Evolutionary conservation across 2,797 vertebrate genomes (phyloP).

Genomic region (Odontamblyopus lacepedii): DNA sequence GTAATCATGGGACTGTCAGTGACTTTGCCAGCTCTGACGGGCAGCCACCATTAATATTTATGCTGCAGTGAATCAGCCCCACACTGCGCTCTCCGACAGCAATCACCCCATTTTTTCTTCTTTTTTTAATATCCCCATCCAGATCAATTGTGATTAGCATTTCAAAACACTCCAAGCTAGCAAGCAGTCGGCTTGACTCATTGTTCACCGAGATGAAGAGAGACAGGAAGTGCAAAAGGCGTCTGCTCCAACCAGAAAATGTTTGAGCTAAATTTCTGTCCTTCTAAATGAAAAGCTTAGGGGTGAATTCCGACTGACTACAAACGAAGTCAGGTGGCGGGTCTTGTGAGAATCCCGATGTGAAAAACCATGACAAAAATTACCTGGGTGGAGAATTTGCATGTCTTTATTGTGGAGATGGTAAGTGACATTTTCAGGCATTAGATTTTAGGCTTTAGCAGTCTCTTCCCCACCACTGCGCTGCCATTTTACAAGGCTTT

Average conservation of each 20-base stretch:
- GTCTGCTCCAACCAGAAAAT: constrained; percentile 49
- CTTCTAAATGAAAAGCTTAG: constrained; percentile 25
- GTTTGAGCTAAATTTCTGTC: constrained; percentile 39
- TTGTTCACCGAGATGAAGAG: constrained; percentile 58
- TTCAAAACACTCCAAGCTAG: constrained; percentile 54
- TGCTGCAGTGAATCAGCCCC: constrained; percentile 68
- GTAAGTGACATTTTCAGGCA: constrained; percentile 68
- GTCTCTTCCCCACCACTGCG: constrained; percentile 34
- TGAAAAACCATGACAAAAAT: constrained; percentile 43
- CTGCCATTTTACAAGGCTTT: constrained; percentile 71
- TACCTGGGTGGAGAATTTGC: constrained; percentile 52
- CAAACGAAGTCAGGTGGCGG: constrained; percentile 17
- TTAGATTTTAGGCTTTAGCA: constrained; percentile 49
- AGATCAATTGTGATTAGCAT: constrained; percentile 76
- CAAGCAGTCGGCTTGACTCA: constrained; percentile 55
- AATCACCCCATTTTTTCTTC: constrained; percentile 57
- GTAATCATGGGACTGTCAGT: constrained; percentile 73
- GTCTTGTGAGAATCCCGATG: constrained; percentile 25
- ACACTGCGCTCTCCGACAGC: constrained; percentile 66
- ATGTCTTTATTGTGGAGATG: constrained; percentile 55
- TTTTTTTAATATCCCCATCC: constrained; percentile 61
- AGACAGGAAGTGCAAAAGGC: constrained; percentile 40
- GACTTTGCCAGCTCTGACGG: constrained; percentile 64
- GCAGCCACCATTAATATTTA: constrained; percentile 76
- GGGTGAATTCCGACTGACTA: constrained; percentile 27